Evolutionary conservation across 37 sponge, comb jelly and placozoan species (phyloP).

Genomic region (Cliona cf. orientalis): DNA sequence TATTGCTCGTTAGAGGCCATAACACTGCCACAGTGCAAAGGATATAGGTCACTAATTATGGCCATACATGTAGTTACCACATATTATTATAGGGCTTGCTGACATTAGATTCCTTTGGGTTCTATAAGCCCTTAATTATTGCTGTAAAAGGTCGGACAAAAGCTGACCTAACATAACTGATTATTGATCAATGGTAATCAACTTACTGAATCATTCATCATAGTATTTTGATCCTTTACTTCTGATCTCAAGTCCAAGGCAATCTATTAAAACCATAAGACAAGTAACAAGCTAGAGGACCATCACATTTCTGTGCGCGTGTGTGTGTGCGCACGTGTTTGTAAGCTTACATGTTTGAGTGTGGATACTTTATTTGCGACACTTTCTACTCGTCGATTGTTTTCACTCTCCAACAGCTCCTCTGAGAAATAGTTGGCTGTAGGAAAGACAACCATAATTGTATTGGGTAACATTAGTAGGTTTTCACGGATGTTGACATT

Average conservation of each 20-base stretch:
- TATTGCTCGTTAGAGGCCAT: too few species aligned
- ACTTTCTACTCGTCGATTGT: constrained; percentile 48
- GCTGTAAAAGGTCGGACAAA: too few species aligned
- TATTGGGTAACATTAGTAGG: too few species aligned
- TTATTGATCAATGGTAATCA: too few species aligned
- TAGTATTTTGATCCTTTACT: constrained; percentile 49
- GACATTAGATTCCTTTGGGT: too few species aligned
- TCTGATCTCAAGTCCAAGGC: constrained; percentile 65
- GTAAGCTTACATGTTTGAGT: constrained; percentile 73
- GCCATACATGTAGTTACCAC: not conserved
- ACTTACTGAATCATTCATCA: constrained; percentile 63
- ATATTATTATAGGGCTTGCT: not conserved
- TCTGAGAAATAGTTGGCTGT: constrained; percentile 38
- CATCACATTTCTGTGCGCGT: too few species aligned
- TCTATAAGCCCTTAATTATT: too few species aligned
- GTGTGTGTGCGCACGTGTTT: too few species aligned
- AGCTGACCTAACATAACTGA: too few species aligned
- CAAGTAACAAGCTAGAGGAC: too few species aligned
- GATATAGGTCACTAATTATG: not conserved
- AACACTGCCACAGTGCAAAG: too few species aligned
- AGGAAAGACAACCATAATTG: not conserved
- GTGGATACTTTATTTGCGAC: constrained; percentile 63
- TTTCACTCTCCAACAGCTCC: constrained; percentile 76
- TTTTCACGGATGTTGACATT: too few species aligned
- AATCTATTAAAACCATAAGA: constrained; percentile 35